Conservation (phyloP, 1,140 invertebrate species). For the Drosophila pandora region DNA sequence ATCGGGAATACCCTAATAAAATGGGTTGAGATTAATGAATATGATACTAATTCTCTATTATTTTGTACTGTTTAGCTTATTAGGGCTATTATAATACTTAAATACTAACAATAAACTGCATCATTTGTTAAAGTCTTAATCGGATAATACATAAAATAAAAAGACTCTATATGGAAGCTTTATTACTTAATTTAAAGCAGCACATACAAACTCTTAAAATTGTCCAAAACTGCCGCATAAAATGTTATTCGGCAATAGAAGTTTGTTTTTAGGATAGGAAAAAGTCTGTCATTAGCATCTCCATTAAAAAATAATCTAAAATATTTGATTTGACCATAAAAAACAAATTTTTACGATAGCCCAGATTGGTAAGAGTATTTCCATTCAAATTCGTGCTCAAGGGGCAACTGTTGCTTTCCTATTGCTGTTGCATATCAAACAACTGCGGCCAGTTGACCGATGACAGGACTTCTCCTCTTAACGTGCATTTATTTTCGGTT, state of each 20-base stretch:
- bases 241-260: not conserved
- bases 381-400: constrained; percentile 52
- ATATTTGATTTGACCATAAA: not conserved
- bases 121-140: not conserved
- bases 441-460: constrained; percentile 73
- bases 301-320: not conserved
- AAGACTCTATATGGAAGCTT: not conserved
- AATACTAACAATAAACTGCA: not conserved
- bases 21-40: not conserved
- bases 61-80: not conserved
- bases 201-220: not conserved
- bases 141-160: not conserved
- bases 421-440: constrained; percentile 63
- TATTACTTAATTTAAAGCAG: not conserved
- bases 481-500: constrained; percentile 79
- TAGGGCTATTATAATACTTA: not conserved
- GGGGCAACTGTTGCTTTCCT: constrained; percentile 49
- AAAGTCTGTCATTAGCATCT: not conserved
- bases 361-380: not conserved
- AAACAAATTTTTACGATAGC: not conserved
- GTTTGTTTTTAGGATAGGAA: not conserved
- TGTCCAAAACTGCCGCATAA: not conserved
- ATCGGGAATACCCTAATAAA: constrained; percentile 3
- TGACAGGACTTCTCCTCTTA: constrained; percentile 69
- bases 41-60: not conserved